These are phyloP conservation scores for Metalampra italica DNA, from an alignment of 2,888 invertebrate species.

Conservation along the genomic window DNA sequence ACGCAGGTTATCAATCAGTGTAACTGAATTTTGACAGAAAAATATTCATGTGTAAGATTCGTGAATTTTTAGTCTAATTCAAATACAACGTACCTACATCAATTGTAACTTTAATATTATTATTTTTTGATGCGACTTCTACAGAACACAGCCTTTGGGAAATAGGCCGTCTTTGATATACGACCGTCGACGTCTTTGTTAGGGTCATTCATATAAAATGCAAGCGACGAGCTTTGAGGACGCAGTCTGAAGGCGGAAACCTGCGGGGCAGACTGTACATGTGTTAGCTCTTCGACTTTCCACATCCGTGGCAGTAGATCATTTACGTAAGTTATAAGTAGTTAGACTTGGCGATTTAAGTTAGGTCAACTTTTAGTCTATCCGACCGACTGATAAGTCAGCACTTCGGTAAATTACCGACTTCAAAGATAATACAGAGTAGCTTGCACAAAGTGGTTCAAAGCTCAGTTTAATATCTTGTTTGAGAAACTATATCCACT, in stretches of 20 bases:
- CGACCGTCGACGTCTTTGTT: background rate
- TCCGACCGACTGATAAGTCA: background rate
- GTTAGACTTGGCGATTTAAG: background rate
- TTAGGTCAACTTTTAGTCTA: background rate
- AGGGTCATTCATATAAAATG: conserved; percentile 10
- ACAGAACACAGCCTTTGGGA: background rate
- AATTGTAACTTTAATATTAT: too few relatives aligned
- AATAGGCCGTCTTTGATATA: background rate
- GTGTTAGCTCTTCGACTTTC: too few relatives aligned
- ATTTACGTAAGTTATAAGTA: background rate
- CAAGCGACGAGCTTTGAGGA: conserved; percentile 7
- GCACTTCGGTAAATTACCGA: background rate
- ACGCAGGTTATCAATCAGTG: too few relatives aligned
- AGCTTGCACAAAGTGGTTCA: background rate
- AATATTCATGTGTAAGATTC: too few relatives aligned
- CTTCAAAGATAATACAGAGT: background rate
- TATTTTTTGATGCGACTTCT: background rate
- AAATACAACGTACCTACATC: too few relatives aligned
- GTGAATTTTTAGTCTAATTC: too few relatives aligned
- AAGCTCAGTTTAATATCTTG: background rate
- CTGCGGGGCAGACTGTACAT: background rate
- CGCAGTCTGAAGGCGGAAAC: conserved; percentile 4
- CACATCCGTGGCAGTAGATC: too few relatives aligned
- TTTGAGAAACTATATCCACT: background rate
- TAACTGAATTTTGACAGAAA: too few relatives aligned